Conservation (phyloP, 2,113 vertebrate genomes). For the Rhombomys opimus region DNA sequence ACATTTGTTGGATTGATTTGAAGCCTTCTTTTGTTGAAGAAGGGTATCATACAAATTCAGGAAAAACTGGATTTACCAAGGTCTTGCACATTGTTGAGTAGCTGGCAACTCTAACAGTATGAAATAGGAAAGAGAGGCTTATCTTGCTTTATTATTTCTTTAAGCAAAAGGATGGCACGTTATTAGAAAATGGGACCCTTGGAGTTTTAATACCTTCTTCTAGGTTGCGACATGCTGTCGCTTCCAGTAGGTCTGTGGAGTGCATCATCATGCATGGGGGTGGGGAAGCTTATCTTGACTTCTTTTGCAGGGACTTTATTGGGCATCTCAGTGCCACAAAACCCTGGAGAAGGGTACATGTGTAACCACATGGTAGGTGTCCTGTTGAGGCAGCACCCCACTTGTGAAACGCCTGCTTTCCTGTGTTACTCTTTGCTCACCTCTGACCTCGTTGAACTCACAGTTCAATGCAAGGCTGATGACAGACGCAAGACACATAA, state of each 20-base stretch:
- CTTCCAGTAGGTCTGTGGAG: not conserved
- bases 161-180: not conserved
- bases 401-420: not conserved
- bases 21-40: constrained; percentile 17
- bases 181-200: not conserved
- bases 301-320: not conserved
- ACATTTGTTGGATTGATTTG: not conserved
- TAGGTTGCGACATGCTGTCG: not conserved
- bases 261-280: not conserved
- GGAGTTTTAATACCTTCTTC: not conserved
- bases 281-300: not conserved
- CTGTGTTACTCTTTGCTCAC: not conserved
- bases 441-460: not conserved
- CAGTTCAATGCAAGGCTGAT: not conserved
- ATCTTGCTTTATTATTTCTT: not conserved
- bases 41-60: not conserved
- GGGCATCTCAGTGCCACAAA: not conserved
- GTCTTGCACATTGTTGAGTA: not conserved
- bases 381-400: not conserved
- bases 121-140: not conserved
- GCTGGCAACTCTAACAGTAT: not conserved
- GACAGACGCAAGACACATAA: not conserved
- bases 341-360: not conserved
- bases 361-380: not conserved
- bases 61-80: not conserved